Percentiles rank a stretch among this genome's conserved stretches.
Conservation (phyloP, 2,888 invertebrate genomes). For the Eupithecia dodoneata region DNA sequence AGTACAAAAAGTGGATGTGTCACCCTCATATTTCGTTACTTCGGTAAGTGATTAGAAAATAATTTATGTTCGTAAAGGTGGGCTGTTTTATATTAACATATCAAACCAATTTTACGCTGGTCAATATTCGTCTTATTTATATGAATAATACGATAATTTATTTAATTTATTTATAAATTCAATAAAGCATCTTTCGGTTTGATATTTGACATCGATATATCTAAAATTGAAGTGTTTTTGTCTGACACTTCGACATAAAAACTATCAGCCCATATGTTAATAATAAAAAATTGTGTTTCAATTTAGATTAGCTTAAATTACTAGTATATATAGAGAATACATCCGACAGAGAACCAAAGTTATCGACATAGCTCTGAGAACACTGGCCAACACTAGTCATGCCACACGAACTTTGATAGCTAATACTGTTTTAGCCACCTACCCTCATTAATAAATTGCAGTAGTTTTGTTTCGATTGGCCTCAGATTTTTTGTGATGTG, state of each 20-base stretch:
- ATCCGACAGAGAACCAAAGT: too few relatives aligned
- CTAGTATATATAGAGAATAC: too few relatives aligned
- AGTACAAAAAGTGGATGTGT: not conserved
- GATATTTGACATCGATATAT: slow-evolving; percentile 18
- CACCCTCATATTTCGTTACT: not conserved
- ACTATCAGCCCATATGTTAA: not conserved
- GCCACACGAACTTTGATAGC: too few relatives aligned
- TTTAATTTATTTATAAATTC: slow-evolving; percentile 24
- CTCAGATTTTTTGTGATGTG: too few relatives aligned
- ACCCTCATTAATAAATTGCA: too few relatives aligned
- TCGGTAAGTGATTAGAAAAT: not conserved
- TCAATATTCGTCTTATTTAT: slow-evolving; percentile 21
- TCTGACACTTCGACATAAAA: slow-evolving; percentile 20
- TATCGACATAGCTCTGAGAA: too few relatives aligned
- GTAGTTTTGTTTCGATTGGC: too few relatives aligned
- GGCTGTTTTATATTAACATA: slow-evolving; percentile 22
- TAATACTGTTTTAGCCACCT: too few relatives aligned
- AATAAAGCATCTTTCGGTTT: slow-evolving; percentile 21
- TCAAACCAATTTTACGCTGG: slow-evolving; percentile 26
- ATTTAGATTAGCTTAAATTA: not conserved
- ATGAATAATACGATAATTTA: slow-evolving; percentile 17
- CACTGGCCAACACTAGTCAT: too few relatives aligned
- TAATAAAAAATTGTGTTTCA: not conserved
- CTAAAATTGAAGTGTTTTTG: slow-evolving; percentile 11
- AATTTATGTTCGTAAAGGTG: not conserved